Evolutionary conservation across 2,797 vertebrate species (phyloP), one percentile per base, ranked within the genome.

Genomic region (Myotis findleyi): DNA sequence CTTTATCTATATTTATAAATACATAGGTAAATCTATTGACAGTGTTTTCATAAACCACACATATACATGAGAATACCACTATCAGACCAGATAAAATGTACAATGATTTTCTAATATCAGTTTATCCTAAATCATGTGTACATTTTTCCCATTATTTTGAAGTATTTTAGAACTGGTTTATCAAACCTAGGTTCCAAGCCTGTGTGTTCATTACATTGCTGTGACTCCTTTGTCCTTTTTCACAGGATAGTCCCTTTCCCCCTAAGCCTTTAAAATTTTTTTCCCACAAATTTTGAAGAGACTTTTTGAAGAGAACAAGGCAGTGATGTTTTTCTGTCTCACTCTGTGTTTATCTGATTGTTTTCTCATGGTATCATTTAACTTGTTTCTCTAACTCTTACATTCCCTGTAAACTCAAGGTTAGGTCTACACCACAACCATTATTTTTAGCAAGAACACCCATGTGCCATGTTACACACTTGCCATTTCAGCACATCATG

Each of bases 361-460:
- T 17, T 75, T 86, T 27, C 20, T 62, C 27, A 0, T 5, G 1
- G 30, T 21, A 4, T 41, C 27, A 2, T 33, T 30, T 38, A 17
- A 4, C 36, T 38, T 13, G 17, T 18, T 44, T 41, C 51, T 41
- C 44, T 18, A 7, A 7, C 18, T 17, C 21, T 41, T 20, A 25
- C 1, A 3, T 41, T 36, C 77, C 20, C 80, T 44, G 12, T 36
- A 21, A 12, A 11, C 36, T 0, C 23, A 59, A 68, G 72, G 20
- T 18, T 11, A 51, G n/a, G 49, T 30, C 2, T 27, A 4, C 36
- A 7, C 64, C 38, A 6, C 1, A 5, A 4, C 16, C 41, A 27
- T 13, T 71, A 71, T 81, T 95, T 81, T 84, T 64, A 84, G 94
- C 80, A n/a, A 14, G 71, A 71, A 14, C 13, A 2, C 51, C 17